Base-by-base conservation (phyloP, 2,113 vertebrate species). In the Hydrolagus affinis region DNA sequence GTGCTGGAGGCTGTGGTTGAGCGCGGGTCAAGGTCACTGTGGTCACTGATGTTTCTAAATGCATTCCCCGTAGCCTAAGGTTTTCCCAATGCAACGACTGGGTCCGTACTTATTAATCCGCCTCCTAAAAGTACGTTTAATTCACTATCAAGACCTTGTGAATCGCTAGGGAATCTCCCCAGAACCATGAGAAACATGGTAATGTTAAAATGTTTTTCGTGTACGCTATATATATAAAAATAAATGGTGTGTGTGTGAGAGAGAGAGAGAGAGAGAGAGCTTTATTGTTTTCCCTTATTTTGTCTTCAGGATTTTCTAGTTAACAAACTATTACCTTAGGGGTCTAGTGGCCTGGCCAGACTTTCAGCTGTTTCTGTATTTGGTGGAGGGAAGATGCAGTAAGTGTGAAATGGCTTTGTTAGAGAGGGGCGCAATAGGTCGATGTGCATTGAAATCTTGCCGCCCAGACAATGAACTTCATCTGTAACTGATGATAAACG, bases 341-440 rank as follows among this genome's bases (percentile, higher is more conserved):
- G 56, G n/a, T 86, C 14, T n/a, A 30, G 0, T 64, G 2, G 21
- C 0, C 28, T 86, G 80, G 25, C 72, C 76, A 88, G 86, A 86
- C 85, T 85, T 62, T 28, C 28, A 62, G 56, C 28, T 57, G 85
- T 73, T 87, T 89, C 32, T 85, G 60, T 83, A 75, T 89, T 87
- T 89, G 86, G 64, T 86, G 77, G 80, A 88, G 60, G n/a, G 88
- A 75, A 88, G 59, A 87, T 87, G 70, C 32, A 89, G 87, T 87
- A 89, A 89, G 80, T 89, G 85, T 90, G 88, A 91, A 90, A 91
- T 85, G 72, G 14, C 85, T 91, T 90, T 89, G 28, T 87, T 88
- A 85, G 66, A 86, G 68, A 89, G 89, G 85, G 76, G 78, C 87
- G 57, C 62, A 83, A 66, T 74, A 87, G 75, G 88, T 88, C 15